phyloP scores from a whole-genome alignment of 2,888 invertebrate genomes.

The Crocallis elinguaria region DNA sequence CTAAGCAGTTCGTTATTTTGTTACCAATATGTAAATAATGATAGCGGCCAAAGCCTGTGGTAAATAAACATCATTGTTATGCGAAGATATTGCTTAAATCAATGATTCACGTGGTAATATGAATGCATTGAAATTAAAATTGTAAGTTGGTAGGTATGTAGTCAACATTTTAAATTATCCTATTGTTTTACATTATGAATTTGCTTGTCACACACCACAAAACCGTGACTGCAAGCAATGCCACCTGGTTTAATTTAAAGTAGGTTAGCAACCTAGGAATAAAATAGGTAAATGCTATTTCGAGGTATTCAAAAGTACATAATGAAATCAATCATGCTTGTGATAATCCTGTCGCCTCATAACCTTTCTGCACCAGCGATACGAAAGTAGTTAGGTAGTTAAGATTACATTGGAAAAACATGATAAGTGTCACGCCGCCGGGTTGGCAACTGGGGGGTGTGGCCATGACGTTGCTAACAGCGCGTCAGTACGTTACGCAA shows the following conservation, averaged over 20 bases:
- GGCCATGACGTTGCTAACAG: conserved; percentile 61
- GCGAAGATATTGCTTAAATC: too few relatives aligned
- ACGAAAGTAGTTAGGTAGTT: conserved; percentile 23
- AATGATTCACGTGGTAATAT: too few relatives aligned
- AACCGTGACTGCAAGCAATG: too few relatives aligned
- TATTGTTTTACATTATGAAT: too few relatives aligned
- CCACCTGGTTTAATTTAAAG: not conserved
- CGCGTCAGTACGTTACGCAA: conserved; percentile 58
- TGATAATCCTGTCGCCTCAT: conserved; percentile 24
- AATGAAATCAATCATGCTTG: conserved; percentile 30
- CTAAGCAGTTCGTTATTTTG: too few relatives aligned
- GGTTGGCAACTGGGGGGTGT: conserved; percentile 71
- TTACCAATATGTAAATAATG: not conserved
- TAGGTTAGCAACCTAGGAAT: conserved; percentile 19
- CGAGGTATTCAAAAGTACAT: not conserved
- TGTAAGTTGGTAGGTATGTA: too few relatives aligned
- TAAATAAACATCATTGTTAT: not conserved
- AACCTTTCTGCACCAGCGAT: conserved; percentile 5
- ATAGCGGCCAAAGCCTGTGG: not conserved
- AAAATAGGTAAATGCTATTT: not conserved
- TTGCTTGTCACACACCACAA: too few relatives aligned
- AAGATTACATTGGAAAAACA: conserved; percentile 37
- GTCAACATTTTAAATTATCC: too few relatives aligned
- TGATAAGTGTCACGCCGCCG: conserved; percentile 44
- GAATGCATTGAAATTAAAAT: too few relatives aligned